A percentile compares a stretch with the other conserved stretches of the same genome.
Evolutionary conservation across 2,113 vertebrate genomes (phyloP).

Genomic region (Aramus guarauna): DNA sequence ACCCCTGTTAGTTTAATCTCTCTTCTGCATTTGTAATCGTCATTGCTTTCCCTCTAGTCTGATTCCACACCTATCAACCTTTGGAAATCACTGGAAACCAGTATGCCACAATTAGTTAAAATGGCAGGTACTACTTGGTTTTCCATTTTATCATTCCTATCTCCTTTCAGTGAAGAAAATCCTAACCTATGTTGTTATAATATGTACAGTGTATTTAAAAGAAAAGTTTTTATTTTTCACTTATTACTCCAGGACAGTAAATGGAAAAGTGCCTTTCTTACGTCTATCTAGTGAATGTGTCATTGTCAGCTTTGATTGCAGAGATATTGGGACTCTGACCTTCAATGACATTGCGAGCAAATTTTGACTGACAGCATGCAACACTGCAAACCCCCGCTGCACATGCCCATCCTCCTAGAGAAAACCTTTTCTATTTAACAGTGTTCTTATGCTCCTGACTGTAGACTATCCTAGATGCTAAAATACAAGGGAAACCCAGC

Average conservation of each 20-base stretch:
- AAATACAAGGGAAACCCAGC: neutral
- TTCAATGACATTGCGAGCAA: constrained; percentile 74
- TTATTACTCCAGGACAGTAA: neutral
- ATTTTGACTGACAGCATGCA: constrained; percentile 73
- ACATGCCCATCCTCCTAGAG: constrained; percentile 33
- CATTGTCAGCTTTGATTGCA: constrained; percentile 61
- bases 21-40: neutral
- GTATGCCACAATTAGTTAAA: neutral
- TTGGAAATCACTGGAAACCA: neutral
- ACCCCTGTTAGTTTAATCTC: neutral
- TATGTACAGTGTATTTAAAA: neutral
- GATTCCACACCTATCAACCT: neutral
- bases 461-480: neutral
- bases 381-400: constrained; percentile 39
- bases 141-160: neutral
- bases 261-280: constrained; percentile 36
- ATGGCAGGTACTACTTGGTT: neutral
- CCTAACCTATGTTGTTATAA: neutral
- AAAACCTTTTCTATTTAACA: constrained; percentile 31
- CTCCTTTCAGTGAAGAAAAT: neutral
- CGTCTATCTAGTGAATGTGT: constrained; percentile 46
- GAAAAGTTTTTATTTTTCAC: constrained; percentile 45
- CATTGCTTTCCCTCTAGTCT: neutral
- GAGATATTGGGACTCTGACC: constrained; percentile 70
- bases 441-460: neutral